Evolutionary conservation across 2,113 vertebrate genomes (phyloP).

Genomic region (Okapia johnstoni): DNA sequence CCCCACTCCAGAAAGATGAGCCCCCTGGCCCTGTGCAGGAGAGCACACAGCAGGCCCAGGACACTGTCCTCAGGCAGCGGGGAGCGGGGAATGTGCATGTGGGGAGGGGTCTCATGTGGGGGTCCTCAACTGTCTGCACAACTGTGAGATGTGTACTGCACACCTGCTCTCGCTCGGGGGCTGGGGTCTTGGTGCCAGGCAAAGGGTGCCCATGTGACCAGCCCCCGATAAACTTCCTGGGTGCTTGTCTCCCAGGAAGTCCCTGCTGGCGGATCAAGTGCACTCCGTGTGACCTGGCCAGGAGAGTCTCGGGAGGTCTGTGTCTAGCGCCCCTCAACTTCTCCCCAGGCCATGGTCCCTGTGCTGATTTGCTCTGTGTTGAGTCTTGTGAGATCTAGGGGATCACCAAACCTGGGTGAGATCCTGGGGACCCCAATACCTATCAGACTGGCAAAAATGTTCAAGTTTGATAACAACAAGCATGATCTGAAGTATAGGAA

Average conservation of each 20-base stretch:
- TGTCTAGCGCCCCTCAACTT: background rate
- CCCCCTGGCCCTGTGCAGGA: background rate
- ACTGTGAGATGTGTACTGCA: background rate
- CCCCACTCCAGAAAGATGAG: background rate
- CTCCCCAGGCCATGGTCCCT: fast-evolving
- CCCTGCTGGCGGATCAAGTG: too few species aligned
- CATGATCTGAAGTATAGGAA: background rate
- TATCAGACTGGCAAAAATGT: background rate
- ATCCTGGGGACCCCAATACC: background rate
- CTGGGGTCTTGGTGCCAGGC: background rate
- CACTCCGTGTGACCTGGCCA: too few species aligned
- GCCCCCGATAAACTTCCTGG: background rate
- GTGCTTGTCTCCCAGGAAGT: background rate
- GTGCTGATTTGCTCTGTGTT: background rate
- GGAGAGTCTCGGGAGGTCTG: fast-evolving
- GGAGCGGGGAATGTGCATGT: background rate
- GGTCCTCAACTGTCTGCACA: background rate
- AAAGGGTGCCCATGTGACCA: background rate
- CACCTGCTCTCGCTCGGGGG: too few species aligned
- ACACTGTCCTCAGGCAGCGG: fast-evolving
- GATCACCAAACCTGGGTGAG: background rate
- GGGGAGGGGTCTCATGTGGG: fast-evolving
- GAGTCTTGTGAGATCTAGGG: background rate
- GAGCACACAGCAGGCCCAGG: background rate
- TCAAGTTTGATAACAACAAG: background rate